Conservation (phyloP, 2,888 invertebrate species). For the Nomada fucata region DNA sequence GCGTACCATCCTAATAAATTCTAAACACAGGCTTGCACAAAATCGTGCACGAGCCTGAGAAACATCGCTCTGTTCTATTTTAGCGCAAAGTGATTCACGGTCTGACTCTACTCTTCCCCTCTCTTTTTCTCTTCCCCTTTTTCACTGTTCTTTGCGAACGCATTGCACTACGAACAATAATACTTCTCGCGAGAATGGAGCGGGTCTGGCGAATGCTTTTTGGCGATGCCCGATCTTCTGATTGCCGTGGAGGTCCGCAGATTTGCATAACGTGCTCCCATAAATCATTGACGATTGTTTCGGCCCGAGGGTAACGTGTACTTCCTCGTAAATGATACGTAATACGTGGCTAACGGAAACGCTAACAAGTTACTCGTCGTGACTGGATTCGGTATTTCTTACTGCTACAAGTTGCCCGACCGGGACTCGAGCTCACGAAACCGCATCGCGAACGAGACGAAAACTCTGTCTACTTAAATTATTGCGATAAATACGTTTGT, state of each 20-base stretch:
- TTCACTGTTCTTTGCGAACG: constrained; percentile 6
- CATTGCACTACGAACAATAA: constrained; percentile 29
- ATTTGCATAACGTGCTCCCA: constrained; percentile 63
- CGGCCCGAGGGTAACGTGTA: constrained; percentile 19
- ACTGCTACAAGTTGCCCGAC: not conserved
- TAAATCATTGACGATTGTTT: constrained; percentile 59
- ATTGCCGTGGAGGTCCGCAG: constrained; percentile 3
- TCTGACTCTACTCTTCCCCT: not conserved
- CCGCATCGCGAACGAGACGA: not conserved
- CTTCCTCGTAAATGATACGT: constrained; percentile 55
- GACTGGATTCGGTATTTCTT: constrained; percentile 17
- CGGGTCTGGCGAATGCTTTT: constrained; percentile 53
- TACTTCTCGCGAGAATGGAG: constrained; percentile 43
- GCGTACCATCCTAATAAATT: too few relatives aligned
- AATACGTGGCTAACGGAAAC: constrained; percentile 40
- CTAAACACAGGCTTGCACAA: not conserved
- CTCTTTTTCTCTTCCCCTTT: not conserved
- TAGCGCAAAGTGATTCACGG: constrained; percentile 35
- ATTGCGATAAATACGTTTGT: not conserved
- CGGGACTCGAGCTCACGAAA: not conserved
- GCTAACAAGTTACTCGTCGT: constrained; percentile 34
- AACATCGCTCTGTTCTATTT: constrained; percentile 44
- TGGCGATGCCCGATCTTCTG: constrained; percentile 11
- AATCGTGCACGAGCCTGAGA: not conserved
- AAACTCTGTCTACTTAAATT: not conserved